These are phyloP conservation scores for Salticus scenicus DNA, from an alignment of 2,888 invertebrate genomes.

Conservation along the genomic window DNA sequence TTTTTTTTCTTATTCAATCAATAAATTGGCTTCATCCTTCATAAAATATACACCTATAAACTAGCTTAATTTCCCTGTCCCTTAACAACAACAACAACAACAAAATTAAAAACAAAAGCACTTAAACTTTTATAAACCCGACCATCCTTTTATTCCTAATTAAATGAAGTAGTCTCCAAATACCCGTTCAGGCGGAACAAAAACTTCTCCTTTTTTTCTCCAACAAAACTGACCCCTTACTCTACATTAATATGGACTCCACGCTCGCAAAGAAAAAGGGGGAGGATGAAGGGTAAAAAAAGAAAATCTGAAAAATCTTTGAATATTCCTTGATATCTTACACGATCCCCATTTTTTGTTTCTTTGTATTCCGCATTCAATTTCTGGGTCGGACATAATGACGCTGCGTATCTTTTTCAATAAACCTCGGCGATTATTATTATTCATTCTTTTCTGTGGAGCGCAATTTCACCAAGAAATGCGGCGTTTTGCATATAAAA, in stretches of 20 bases:
- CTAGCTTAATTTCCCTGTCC: too few relatives aligned
- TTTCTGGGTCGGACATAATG: slow-evolving; percentile 6
- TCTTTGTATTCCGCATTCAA: background rate
- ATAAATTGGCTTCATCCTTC: too few relatives aligned
- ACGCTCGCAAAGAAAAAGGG: background rate
- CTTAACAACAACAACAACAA: too few relatives aligned
- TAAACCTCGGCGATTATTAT: slow-evolving; percentile 9
- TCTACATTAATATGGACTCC: background rate
- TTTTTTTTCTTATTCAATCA: too few relatives aligned
- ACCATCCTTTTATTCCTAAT: background rate
- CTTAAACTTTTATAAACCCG: background rate
- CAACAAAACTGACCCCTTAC: background rate
- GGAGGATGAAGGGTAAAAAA: background rate
- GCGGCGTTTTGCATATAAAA: slow-evolving; percentile 17
- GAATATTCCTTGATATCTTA: slow-evolving; percentile 1
- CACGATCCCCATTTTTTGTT: slow-evolving; percentile 6
- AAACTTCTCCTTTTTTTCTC: background rate
- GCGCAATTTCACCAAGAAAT: slow-evolving; percentile 4
- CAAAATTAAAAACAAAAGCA: background rate
- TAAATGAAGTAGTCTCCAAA: background rate
- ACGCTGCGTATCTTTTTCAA: slow-evolving; percentile 8
- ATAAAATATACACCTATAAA: too few relatives aligned
- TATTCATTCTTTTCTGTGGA: background rate
- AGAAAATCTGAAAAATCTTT: background rate
- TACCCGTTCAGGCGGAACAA: background rate